Conservation (phyloP, 2,888 invertebrate species). For the Drosophila dives region DNA sequence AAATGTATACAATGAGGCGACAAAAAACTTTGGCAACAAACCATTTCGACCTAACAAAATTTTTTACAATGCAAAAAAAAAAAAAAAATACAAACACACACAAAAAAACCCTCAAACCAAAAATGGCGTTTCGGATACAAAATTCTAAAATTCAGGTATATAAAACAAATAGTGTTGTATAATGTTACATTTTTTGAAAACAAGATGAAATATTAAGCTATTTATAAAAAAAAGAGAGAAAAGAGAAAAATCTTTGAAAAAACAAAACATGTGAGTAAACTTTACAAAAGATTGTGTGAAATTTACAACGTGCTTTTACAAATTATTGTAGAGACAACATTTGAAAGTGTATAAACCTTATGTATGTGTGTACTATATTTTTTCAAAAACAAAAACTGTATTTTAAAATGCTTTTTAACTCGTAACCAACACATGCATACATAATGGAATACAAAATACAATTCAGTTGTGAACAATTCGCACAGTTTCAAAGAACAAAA, state of each 20-base stretch:
- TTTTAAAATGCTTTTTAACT: slow-evolving; percentile 72
- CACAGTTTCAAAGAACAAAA: slow-evolving; percentile 49
- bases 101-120: slow-evolving; percentile 54
- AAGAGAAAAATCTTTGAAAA: slow-evolving; percentile 26
- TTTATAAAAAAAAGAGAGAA: slow-evolving; percentile 54
- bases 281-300: slow-evolving; percentile 58
- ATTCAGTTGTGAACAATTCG: slow-evolving; percentile 61
- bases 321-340: slow-evolving; percentile 61
- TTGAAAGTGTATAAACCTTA: slow-evolving; percentile 36
- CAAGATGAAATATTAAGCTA: slow-evolving; percentile 64
- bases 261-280: slow-evolving; percentile 37
- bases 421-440: slow-evolving; percentile 28
- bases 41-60: slow-evolving; percentile 62
- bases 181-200: slow-evolving; percentile 74
- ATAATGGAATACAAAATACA: slow-evolving; percentile 13
- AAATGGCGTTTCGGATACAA: slow-evolving; percentile 84
- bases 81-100: slow-evolving; percentile 33
- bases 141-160: slow-evolving; percentile 85
- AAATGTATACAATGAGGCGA: slow-evolving; percentile 41
- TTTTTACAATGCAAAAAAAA: slow-evolving; percentile 49
- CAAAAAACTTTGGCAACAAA: slow-evolving; percentile 60
- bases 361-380: slow-evolving; percentile 57
- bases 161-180: slow-evolving; percentile 76
- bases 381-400: slow-evolving; percentile 61
- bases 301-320: slow-evolving; percentile 80